Percentiles rank a stretch among this genome's conserved stretches.
Evolutionary conservation across 2,113 vertebrate genomes (phyloP).

Genomic region (Mesoclemmys tuberculata): DNA sequence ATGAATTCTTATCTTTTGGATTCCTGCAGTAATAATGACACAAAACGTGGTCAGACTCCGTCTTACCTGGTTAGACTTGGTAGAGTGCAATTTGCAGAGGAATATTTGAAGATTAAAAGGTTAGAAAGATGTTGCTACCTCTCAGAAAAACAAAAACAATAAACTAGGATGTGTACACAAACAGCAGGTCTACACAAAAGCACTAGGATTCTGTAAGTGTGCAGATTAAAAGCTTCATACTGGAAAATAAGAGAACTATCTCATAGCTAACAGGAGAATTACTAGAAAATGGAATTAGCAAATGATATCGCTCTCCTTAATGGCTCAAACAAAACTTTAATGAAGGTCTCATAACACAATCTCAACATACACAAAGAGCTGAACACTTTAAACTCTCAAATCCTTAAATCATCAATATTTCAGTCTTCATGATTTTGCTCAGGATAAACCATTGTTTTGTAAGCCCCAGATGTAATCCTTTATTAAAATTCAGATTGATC

Average conservation of each 20-base stretch:
- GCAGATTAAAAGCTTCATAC: conserved; percentile 45
- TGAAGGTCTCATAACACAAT: conserved; percentile 56
- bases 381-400: conserved; percentile 54
- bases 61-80: not conserved
- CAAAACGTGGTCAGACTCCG: not conserved
- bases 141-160: not conserved
- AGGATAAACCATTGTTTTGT: conserved; percentile 24
- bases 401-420: conserved; percentile 63
- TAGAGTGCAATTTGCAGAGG: not conserved
- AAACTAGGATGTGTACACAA: not conserved
- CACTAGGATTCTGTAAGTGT: not conserved
- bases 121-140: not conserved
- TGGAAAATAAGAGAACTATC: not conserved
- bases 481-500: conserved; percentile 66
- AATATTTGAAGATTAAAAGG: not conserved
- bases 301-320: conserved; percentile 45
- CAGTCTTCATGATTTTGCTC: conserved; percentile 10
- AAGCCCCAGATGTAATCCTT: conserved; percentile 51
- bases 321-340: conserved; percentile 64
- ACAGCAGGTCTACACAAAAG: not conserved
- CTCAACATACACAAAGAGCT: not conserved
- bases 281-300: conserved; percentile 40
- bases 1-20: not conserved
- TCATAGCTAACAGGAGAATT: conserved; percentile 5
- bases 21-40: not conserved